A percentile compares a stretch with the other conserved stretches of the same genome.
Conservation (phyloP, 2,888 invertebrate species). For the Myopa tessellatipennis region DNA sequence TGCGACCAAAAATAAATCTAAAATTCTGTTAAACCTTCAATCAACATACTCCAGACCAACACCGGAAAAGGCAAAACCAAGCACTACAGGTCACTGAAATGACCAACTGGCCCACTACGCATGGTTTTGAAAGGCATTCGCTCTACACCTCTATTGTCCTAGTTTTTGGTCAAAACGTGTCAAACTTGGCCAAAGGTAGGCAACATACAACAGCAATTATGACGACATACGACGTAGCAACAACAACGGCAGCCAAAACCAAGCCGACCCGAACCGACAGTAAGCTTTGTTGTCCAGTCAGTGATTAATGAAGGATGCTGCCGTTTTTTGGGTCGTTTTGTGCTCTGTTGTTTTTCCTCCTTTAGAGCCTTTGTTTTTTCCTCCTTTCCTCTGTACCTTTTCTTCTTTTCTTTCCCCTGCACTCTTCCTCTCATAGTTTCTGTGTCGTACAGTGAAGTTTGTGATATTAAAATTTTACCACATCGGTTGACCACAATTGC, state of each 20-base stretch:
- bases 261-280: neutral
- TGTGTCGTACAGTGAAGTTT: too few relatives aligned
- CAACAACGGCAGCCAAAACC: neutral
- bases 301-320: constrained; percentile 10
- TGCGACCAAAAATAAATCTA: too few relatives aligned
- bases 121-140: neutral
- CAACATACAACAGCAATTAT: neutral
- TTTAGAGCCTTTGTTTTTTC: too few relatives aligned
- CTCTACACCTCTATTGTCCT: neutral
- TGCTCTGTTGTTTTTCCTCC: too few relatives aligned
- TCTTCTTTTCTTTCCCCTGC: too few relatives aligned
- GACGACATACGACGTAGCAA: neutral
- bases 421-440: too few relatives aligned
- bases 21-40: too few relatives aligned
- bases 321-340: too few relatives aligned
- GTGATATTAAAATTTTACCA: too few relatives aligned
- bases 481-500: too few relatives aligned
- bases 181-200: neutral
- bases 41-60: too few relatives aligned
- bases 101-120: constrained; percentile 7
- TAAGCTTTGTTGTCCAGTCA: neutral
- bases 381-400: too few relatives aligned
- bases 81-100: neutral
- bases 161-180: constrained; percentile 9
- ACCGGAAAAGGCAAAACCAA: neutral